Evolutionary conservation across 2,113 vertebrate species (phyloP), one percentile per base, ranked within the genome.

Genomic region (Oxyruncus cristatus): DNA sequence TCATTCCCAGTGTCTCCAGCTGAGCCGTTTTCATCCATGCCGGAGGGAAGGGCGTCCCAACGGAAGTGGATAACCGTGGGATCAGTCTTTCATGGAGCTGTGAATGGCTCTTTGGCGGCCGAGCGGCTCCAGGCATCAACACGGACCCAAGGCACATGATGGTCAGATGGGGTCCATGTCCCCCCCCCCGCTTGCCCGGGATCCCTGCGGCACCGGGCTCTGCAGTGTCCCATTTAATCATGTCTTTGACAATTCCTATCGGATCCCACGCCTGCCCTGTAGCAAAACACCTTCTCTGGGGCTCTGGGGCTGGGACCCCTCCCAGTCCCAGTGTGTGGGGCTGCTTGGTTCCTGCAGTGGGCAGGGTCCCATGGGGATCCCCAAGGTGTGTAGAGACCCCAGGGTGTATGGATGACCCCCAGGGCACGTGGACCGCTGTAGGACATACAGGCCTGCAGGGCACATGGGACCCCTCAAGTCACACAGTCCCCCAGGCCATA

Each of bases 91-190:
- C 8, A 35, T 11, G 73, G 8, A 12, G 55, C 49, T 3, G 32
- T 94, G 91, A 95, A 91, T 91, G 85, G 80, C 20, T 72, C 91
- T 91, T 91, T 89, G 95, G 95, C 87, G 44, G 90, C 81, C 1
- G 8, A 4, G 32, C 11, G 11, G 93, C 95, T 96, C 70, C 83
- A 22, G 96, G 94, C 95, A 61, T 94, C 95, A 92, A 92, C 91
- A 76, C 4, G 33, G 46, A 73, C 28, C 47, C 1, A 13, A 95
- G 87, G 93, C 96, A 93, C 95, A 93, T 97, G 96, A 97, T 8
- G 53, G 78, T 95, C 95, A 95, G 94, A 77, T 92, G 95, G 95
- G 93, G 20, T 26, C 35, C 3, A 4, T 2, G 14, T 55, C 28
- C 71, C 61, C 37, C 61, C 37, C 88, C 32, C 71, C 7, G 61